Evolutionary conservation across 1,140 invertebrate genomes (phyloP).

Genomic region (Pogonus chalceus): DNA sequence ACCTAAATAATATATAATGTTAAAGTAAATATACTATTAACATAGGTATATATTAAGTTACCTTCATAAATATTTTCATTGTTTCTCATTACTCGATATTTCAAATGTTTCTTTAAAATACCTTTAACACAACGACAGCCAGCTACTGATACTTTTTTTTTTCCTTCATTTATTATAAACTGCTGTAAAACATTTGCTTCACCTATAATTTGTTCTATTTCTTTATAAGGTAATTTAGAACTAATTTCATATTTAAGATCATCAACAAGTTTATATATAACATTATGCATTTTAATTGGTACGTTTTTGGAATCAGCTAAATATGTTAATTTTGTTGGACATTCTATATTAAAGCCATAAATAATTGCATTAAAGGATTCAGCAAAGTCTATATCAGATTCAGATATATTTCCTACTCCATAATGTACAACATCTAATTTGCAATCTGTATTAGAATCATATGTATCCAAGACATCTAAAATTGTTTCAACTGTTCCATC

Average conservation of each 20-base stretch:
- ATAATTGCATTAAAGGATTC: conserved; percentile 73
- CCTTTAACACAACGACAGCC: conserved; percentile 81
- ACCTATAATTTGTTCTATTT: conserved; percentile 68
- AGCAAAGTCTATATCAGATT: conserved; percentile 79
- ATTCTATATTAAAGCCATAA: conserved; percentile 75
- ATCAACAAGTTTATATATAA: conserved; percentile 88
- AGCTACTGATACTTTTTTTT: conserved; percentile 75
- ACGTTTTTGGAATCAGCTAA: conserved; percentile 45
- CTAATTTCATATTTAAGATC: conserved; percentile 75
- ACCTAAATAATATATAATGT: conserved; percentile 41
- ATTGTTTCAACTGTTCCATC: conserved; percentile 91
- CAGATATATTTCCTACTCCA: conserved; percentile 75
- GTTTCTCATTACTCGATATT: conserved; percentile 62
- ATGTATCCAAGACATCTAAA: conserved; percentile 82
- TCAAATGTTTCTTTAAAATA: conserved; percentile 53
- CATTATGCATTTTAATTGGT: conserved; percentile 58
- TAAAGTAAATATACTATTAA: conserved; percentile 4
- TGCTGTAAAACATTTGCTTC: conserved; percentile 78
- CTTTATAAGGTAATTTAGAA: conserved; percentile 54
- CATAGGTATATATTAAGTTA: conserved; percentile 29
- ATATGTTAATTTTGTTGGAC: conserved; percentile 39
- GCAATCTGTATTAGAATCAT: conserved; percentile 63
- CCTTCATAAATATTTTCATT: conserved; percentile 64
- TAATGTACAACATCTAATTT: conserved; percentile 79
- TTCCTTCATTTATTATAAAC: conserved; percentile 73